Conservation (phyloP, 2,888 invertebrate genomes). For the Helobdella robusta region DNA sequence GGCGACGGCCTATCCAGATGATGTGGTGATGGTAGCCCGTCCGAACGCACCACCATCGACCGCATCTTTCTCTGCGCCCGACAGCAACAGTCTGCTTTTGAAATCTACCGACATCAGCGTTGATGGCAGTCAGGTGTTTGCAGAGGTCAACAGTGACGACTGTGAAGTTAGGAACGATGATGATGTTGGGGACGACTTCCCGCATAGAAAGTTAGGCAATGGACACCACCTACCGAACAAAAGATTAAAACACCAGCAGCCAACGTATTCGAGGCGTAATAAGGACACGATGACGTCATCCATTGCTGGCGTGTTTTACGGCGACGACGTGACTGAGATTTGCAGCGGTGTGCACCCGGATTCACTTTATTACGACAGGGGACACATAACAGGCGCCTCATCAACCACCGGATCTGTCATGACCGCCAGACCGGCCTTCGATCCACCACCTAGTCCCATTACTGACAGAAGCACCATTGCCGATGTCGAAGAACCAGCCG, state of each 20-base stretch:
- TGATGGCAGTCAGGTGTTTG: neutral
- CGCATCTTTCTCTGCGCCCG: neutral
- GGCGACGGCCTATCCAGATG: conserved; percentile 34
- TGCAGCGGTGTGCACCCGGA: neutral
- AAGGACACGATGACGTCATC: neutral
- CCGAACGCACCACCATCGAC: conserved; percentile 1
- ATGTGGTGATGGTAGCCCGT: conserved; percentile 27
- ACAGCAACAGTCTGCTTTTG: neutral
- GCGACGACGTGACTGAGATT: neutral
- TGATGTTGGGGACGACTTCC: neutral
- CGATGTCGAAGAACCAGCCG: conserved; percentile 28
- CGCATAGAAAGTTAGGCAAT: neutral
- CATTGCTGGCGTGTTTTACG: neutral
- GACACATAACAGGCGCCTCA: conserved; percentile 63
- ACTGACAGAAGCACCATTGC: conserved; percentile 50
- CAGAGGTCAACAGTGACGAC: neutral
- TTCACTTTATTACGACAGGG: conserved; percentile 52
- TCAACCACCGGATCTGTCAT: conserved; percentile 52
- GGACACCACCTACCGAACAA: neutral
- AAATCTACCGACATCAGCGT: neutral
- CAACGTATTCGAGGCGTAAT: neutral
- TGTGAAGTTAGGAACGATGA: neutral
- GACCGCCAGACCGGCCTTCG: conserved; percentile 50
- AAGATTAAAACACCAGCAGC: too few species aligned
- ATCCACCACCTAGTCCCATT: conserved; percentile 83